Conservation (phyloP, 1,140 invertebrate species). For the Cephus cinctus region DNA sequence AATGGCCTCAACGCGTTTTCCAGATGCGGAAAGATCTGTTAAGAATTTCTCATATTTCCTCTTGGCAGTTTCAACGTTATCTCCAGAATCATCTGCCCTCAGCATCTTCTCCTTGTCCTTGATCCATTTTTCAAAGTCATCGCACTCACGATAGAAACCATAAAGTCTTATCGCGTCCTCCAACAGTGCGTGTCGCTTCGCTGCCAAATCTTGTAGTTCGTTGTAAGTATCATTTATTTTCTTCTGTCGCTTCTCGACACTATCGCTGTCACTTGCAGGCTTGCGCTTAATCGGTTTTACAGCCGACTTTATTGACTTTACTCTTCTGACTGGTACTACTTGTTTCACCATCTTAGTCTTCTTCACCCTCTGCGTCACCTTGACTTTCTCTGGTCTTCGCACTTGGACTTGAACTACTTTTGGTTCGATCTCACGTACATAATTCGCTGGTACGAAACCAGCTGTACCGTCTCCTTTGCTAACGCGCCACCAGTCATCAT, state of each 20-base stretch:
- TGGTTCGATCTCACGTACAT: constrained; percentile 91
- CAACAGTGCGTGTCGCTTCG: constrained; percentile 75
- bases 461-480: constrained; percentile 87
- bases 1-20: constrained; percentile 85
- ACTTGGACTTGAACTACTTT: constrained; percentile 82
- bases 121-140: constrained; percentile 98
- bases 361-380: constrained; percentile 80
- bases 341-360: constrained; percentile 87
- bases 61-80: constrained; percentile 91
- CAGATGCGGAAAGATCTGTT: constrained; percentile 91
- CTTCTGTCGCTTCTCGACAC: constrained; percentile 79
- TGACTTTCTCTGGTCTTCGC: constrained; percentile 79
- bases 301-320: constrained; percentile 57
- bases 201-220: constrained; percentile 78
- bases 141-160: constrained; percentile 95
- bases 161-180: constrained; percentile 93
- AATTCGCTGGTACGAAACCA: constrained; percentile 97
- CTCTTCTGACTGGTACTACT: constrained; percentile 71
- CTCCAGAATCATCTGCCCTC: constrained; percentile 77
- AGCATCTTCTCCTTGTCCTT: constrained; percentile 92
- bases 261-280: constrained; percentile 65
- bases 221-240: constrained; percentile 79
- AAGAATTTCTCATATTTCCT: constrained; percentile 96
- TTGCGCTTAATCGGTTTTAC: constrained; percentile 58
- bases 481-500: constrained; percentile 98